phyloP scores from a whole-genome alignment of 2,113 vertebrate species.

The Chitala chitala region DNA sequence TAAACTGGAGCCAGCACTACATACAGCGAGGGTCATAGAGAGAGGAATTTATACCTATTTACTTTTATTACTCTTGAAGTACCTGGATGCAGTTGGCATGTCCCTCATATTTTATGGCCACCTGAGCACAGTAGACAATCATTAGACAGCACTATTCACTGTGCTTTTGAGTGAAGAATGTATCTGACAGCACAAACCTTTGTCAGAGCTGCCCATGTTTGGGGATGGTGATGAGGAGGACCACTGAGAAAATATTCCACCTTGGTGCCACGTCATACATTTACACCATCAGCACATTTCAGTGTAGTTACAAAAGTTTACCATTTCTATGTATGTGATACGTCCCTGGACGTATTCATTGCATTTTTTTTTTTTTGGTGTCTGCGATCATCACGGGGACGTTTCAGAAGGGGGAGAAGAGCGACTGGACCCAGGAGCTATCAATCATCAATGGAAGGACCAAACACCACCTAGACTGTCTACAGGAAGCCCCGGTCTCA shows the following conservation, averaged over 20 bases:
- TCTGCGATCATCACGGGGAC: too few species aligned
- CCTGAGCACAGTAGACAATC: background rate
- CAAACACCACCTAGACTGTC: too few species aligned
- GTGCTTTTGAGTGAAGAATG: background rate
- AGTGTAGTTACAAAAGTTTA: background rate
- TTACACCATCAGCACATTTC: background rate
- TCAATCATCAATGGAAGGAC: too few species aligned
- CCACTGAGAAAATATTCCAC: background rate
- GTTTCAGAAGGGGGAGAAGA: too few species aligned
- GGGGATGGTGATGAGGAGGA: background rate
- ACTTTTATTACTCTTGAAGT: background rate
- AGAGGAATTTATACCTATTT: background rate
- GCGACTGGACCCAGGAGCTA: too few species aligned
- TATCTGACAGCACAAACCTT: background rate
- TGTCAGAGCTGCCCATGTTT: background rate
- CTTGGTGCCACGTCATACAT: too few species aligned
- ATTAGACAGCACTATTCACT: background rate
- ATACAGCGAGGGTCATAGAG: background rate
- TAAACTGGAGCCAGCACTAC: background rate
- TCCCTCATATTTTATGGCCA: background rate
- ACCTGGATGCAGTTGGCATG: background rate
- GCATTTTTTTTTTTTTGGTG: too few species aligned
- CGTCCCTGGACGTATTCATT: too few species aligned
- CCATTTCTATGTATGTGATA: background rate
- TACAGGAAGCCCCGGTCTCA: too few species aligned